Conservation (phyloP, 2,797 vertebrate genomes). For the Oryzias sinensis region DNA sequence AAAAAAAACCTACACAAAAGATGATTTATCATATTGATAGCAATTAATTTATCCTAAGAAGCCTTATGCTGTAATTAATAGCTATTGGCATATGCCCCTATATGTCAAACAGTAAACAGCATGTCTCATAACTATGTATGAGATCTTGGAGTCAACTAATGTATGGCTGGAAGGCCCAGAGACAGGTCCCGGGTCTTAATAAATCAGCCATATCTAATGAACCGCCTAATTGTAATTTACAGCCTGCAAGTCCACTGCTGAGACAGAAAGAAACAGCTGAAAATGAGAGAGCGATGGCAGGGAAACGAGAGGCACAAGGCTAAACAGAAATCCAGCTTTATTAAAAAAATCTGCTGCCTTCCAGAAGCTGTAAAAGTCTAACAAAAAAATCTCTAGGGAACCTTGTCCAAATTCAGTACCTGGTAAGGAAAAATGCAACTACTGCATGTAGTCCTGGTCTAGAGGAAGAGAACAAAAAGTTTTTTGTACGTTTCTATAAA, state of each 20-base stretch:
- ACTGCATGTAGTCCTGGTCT: no score
- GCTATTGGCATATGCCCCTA: conserved; percentile 56
- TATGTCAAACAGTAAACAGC: conserved; percentile 59
- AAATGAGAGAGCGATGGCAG: conserved; percentile 7
- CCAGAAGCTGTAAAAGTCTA: conserved; percentile 41
- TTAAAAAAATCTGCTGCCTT: conserved; percentile 27
- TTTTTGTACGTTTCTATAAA: neutral
- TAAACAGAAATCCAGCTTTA: conserved; percentile 15
- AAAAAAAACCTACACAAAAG: conserved; percentile 18
- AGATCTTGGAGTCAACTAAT: conserved; percentile 58
- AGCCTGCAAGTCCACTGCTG: conserved; percentile 35
- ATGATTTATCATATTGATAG: conserved; percentile 46
- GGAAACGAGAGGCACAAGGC: conserved; percentile 1
- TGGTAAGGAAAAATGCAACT: conserved; percentile 1
- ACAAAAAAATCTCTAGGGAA: conserved; percentile 21
- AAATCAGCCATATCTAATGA: conserved; percentile 69
- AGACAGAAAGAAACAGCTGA: conserved; percentile 18
- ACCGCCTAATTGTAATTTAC: conserved; percentile 67
- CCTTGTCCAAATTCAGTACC: conserved; percentile 41
- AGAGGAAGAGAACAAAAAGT: conserved; percentile 4
- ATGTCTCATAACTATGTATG: conserved; percentile 65
- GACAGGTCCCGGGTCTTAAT: conserved; percentile 49
- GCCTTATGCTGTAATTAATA: conserved; percentile 64
- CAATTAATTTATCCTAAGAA: conserved; percentile 57
- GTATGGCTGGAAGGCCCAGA: conserved; percentile 43